Base-by-base conservation (phyloP, 2,797 vertebrate species). In the Danio albolineatus region DNA sequence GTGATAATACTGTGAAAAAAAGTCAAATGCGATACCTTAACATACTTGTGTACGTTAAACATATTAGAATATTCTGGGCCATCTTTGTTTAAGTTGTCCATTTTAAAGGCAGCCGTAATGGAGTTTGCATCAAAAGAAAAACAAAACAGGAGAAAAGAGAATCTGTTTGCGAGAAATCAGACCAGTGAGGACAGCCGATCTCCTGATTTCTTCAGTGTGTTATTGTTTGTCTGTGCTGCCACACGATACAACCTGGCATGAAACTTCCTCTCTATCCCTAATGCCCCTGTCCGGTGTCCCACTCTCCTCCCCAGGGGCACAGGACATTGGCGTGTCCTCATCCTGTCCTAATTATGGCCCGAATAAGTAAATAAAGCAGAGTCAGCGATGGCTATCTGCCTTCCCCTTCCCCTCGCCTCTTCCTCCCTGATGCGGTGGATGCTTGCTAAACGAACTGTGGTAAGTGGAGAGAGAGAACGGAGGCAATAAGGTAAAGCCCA, bases 301-400 rank as follows among this genome's bases (percentile, higher is more conserved):
- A 57, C 28, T 84, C 71, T 59, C 74, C 80, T 76, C 76, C 79
- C 74, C 54, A 59, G 74, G 80, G 74, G 79, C 48, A 54, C 59
- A 86, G 82, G 80, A 86, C 83, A 60, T 92, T 92, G 93, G 93
- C 92, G 92, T 93, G 93, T 92, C 90, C 92, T 91, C 93, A 94
- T 95, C 94, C 94, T 92, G 88, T 87, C 92, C 88, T 93, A 93
- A 94, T 94, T 93, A 92, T 92, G 89, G 78, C 84, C 90, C 90
- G 91, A 90, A 92, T 94, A 94, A 95, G 93, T 94, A 94, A 95
- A 94, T 94, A 93, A 91, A 91, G 92, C 89, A 88, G 92, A 93
- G 91, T 92, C 91, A 91, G 88, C 53, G 93, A 94, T 94, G 86
- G 85, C 91, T 94, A 94, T 95, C 93, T 89, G 85, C 86, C 87